A percentile compares a stretch with the other conserved stretches of the same genome.
Conservation (phyloP, 2,113 vertebrate genomes). For the Microtus pennsylvanicus region DNA sequence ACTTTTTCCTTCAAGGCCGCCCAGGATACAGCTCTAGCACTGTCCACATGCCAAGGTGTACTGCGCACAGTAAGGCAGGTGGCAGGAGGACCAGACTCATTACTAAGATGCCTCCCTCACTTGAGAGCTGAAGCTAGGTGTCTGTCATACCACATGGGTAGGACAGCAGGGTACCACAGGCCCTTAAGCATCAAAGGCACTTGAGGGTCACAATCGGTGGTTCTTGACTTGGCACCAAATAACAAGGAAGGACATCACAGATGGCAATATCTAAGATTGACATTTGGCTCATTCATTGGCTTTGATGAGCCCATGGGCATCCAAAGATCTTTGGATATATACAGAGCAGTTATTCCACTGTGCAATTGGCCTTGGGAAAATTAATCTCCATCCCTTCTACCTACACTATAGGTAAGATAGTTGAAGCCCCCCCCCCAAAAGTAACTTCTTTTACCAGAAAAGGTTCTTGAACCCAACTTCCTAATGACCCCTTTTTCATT, state of each 20-base stretch:
- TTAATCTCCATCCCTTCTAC: background rate
- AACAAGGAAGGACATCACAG: background rate
- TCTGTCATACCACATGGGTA: background rate
- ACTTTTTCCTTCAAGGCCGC: slow-evolving; percentile 4
- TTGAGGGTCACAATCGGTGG: background rate
- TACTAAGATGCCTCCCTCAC: background rate
- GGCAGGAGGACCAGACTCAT: background rate
- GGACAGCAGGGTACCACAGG: background rate
- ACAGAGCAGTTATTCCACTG: background rate
- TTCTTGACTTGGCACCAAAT: background rate
- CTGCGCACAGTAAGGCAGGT: background rate
- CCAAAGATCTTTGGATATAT: background rate
- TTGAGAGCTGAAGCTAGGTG: too few species aligned
- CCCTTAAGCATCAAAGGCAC: background rate
- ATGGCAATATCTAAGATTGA: background rate
- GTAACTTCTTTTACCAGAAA: slow-evolving; percentile 48
- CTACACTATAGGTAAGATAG: background rate
- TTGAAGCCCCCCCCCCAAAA: background rate
- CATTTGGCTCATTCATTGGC: background rate
- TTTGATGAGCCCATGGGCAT: background rate
- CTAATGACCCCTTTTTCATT: background rate
- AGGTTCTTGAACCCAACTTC: background rate
- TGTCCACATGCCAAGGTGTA: background rate
- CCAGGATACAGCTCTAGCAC: background rate
- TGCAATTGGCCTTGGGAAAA: background rate